Evolutionary conservation across 2,888 invertebrate genomes (phyloP).

Genomic region (Dromius quadrimaculatus): DNA sequence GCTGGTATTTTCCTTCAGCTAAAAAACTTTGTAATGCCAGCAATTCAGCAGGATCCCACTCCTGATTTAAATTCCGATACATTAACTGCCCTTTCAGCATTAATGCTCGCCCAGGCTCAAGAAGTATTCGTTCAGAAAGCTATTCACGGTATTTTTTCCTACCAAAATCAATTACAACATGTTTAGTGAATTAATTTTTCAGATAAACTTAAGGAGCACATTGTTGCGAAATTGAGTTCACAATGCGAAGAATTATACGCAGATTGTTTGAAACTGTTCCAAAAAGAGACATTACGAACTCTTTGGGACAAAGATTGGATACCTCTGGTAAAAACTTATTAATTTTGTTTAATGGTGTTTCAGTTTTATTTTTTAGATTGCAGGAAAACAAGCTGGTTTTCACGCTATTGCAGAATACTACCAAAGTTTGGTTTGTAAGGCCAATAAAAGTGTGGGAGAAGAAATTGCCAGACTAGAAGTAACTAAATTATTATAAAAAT

Average conservation of each 20-base stretch:
- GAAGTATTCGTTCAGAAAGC: conserved; percentile 97
- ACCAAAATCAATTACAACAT: neutral
- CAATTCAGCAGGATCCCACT: conserved; percentile 95
- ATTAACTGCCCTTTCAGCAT: conserved; percentile 82
- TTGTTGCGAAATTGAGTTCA: conserved; percentile 91
- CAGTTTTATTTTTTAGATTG: conserved; percentile 70
- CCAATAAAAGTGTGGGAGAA: conserved; percentile 85
- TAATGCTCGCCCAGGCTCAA: conserved; percentile 99
- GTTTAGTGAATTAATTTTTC: conserved; percentile 4
- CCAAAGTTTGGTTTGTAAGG: conserved; percentile 86
- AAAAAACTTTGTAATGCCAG: conserved; percentile 82
- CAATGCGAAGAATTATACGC: conserved; percentile 95
- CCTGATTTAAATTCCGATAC: conserved; percentile 96
- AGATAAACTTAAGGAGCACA: conserved; percentile 77
- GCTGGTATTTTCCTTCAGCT: conserved; percentile 91
- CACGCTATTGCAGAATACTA: conserved; percentile 90
- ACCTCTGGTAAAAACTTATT: conserved; percentile 69
- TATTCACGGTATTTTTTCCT: conserved; percentile 73
- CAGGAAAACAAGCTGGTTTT: conserved; percentile 89
- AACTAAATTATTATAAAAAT: conserved; percentile 54
- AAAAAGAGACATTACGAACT: conserved; percentile 83
- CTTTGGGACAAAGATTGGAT: conserved; percentile 95
- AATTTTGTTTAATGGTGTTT: conserved; percentile 4
- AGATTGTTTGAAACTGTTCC: conserved; percentile 88
- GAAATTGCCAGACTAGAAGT: conserved; percentile 88